These are phyloP conservation scores for Pocillopora grandis DNA, from an alignment of 92 coral and sea anemone species.

Conservation along the genomic window DNA sequence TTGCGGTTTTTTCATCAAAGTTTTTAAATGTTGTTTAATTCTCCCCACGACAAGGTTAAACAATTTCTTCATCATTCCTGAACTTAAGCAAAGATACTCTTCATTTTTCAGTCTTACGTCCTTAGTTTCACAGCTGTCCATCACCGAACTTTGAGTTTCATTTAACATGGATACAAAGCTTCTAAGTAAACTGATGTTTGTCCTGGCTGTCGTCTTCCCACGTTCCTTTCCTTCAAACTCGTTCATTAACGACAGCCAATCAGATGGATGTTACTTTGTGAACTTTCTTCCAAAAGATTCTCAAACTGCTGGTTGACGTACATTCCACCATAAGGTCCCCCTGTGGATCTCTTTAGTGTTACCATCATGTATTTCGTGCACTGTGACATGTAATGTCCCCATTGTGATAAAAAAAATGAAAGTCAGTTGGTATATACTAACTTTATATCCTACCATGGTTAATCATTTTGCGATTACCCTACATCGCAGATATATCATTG, in stretches of 20 bases:
- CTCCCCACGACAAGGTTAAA: too few species aligned
- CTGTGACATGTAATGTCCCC: slow-evolving; percentile 26
- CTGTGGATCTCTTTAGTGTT: slow-evolving; percentile 33
- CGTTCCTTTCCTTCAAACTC: slow-evolving; percentile 24
- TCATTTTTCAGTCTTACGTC: too few species aligned
- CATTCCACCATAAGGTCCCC: slow-evolving; percentile 24
- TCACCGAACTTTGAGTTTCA: too few species aligned
- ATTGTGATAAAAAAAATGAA: background rate
- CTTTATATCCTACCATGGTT: too few species aligned
- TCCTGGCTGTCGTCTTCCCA: background rate
- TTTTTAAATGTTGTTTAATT: too few species aligned
- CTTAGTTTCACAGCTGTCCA: too few species aligned
- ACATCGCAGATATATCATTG: too few species aligned
- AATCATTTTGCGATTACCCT: too few species aligned
- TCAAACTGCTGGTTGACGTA: slow-evolving; percentile 21
- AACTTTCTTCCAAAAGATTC: background rate
- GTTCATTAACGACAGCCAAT: slow-evolving; percentile 27
- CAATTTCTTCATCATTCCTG: too few species aligned
- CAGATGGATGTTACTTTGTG: background rate
- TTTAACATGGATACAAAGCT: slow-evolving; percentile 5
- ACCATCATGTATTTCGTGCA: slow-evolving; percentile 7
- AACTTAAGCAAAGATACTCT: too few species aligned
- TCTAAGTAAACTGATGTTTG: slow-evolving; percentile 5
- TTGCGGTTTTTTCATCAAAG: background rate
- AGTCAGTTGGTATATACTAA: too few species aligned